These are phyloP conservation scores for Alca torda DNA, from an alignment of 2,797 vertebrate genomes.

Conservation along the genomic window DNA sequence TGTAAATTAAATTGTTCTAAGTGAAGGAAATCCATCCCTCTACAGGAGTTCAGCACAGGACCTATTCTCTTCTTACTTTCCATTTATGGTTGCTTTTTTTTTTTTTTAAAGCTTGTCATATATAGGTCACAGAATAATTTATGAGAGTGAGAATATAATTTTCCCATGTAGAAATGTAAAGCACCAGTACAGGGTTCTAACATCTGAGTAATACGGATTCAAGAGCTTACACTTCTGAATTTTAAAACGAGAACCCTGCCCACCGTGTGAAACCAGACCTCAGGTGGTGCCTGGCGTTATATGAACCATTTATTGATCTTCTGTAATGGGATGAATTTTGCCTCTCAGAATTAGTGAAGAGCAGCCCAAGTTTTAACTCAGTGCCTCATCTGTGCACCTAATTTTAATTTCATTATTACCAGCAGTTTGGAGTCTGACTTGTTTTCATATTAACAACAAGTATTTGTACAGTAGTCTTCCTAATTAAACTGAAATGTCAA, in stretches of 20 bases:
- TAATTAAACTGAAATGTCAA: constrained; percentile 81
- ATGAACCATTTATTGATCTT: constrained; percentile 19
- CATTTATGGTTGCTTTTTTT: neutral
- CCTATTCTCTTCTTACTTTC: neutral
- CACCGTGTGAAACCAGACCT: neutral
- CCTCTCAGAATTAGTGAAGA: neutral
- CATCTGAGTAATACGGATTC: neutral
- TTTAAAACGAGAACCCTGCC: neutral
- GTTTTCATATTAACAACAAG: constrained; percentile 68
- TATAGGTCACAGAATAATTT: constrained; percentile 55
- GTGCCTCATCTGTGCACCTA: constrained; percentile 52
- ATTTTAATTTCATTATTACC: constrained; percentile 62
- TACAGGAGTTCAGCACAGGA: neutral
- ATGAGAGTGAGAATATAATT: constrained; percentile 14
- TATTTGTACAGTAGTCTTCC: constrained; percentile 67
- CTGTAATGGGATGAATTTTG: neutral
- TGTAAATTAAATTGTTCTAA: constrained; percentile 26
- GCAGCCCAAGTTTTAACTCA: neutral
- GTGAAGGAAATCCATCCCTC: neutral
- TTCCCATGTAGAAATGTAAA: constrained; percentile 7
- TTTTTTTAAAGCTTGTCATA: neutral
- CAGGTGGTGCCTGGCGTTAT: neutral
- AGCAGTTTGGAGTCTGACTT: constrained; percentile 55
- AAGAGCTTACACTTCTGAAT: neutral
- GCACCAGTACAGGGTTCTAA: neutral